Evolutionary conservation across 2,797 vertebrate species (phyloP), one percentile per base, ranked within the genome.

Genomic region (Sebastolobus alascanus): DNA sequence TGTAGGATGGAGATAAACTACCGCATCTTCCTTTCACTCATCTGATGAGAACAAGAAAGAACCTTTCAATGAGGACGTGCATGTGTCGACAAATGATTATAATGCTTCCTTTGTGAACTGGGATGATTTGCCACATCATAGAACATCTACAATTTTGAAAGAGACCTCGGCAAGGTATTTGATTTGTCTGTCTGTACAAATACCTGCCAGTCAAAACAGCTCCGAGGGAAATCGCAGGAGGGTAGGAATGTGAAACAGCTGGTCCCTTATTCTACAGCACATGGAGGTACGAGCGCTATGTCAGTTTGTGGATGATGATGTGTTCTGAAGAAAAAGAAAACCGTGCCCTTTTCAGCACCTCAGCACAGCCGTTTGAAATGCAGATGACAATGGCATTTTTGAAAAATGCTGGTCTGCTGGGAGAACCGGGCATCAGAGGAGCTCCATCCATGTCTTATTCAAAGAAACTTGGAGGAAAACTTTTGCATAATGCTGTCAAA

Each of bases 161-260:
- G 66, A 90, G 87, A 89, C 75, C 69, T 78, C 63, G 1, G 10
- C 13, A 2, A 85, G 74, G 88, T 79, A 82, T 84, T 77, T 89
- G 75, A 92, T 90, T 84, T 79, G 66, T 85, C 75, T 87, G 80
- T 31, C 80, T 85, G 71, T 65, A 64, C 78, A 89, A 90, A 90
- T 85, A 85, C 79, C 87, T 92, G 90, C 81, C 90, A 93, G 87
- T 92, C 91, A 91, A 87, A 87, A 73, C 67, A 76, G 70, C 75
- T 85, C 50, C 0, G 76, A 82, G 80, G 73, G 54, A 84, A 84
- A 80, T 84, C 9, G 8, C 82, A 87, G 83, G 84, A 76, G 77
- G 83, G 73, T 43, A 79, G 65, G 87, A 86, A 82, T 85, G 59
- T 79, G 70, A 85, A 89, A 80, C 85, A 91, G 88, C 84, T 84